phyloP scores from a whole-genome alignment of 2,888 invertebrate genomes.

The Rhogogaster chlorosoma region DNA sequence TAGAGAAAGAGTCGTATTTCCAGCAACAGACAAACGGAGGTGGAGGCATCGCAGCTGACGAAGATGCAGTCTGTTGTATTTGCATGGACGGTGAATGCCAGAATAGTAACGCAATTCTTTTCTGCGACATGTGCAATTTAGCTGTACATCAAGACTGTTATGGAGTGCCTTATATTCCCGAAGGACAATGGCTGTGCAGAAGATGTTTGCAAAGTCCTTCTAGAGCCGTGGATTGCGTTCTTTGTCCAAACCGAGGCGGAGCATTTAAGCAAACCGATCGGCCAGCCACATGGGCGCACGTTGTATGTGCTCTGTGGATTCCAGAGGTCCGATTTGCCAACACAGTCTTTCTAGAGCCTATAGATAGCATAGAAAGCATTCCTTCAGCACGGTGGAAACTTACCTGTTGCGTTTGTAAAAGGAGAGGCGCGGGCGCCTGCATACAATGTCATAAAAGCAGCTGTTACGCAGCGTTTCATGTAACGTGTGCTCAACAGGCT shows the following conservation, averaged over 20 bases:
- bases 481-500: conserved; percentile 98
- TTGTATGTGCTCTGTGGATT: conserved; percentile 99
- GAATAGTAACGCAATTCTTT: conserved; percentile 98
- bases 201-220: conserved; percentile 98
- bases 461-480: conserved; percentile 99
- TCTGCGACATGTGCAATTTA: conserved; percentile 99
- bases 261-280: conserved; percentile 99
- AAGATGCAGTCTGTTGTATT: conserved; percentile 99
- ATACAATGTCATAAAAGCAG: conserved; percentile 98
- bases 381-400: conserved; percentile 97
- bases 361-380: conserved; percentile 98
- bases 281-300: conserved; percentile 96
- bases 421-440: conserved; percentile 95
- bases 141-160: conserved; percentile 99
- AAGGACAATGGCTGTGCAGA: conserved; percentile 98
- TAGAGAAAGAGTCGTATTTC: conserved; percentile 98
- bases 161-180: conserved; percentile 98
- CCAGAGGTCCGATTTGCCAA: conserved; percentile 99
- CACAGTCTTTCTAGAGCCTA: conserved; percentile 98
- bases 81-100: conserved; percentile 99
- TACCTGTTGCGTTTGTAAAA: conserved; percentile 98
- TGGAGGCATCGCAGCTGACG: conserved; percentile 92
- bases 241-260: conserved; percentile 98
- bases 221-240: conserved; percentile 96
- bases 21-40: conserved; percentile 85